Base-by-base conservation (phyloP, 2,797 vertebrate genomes). In the Acanthis flammea region DNA sequence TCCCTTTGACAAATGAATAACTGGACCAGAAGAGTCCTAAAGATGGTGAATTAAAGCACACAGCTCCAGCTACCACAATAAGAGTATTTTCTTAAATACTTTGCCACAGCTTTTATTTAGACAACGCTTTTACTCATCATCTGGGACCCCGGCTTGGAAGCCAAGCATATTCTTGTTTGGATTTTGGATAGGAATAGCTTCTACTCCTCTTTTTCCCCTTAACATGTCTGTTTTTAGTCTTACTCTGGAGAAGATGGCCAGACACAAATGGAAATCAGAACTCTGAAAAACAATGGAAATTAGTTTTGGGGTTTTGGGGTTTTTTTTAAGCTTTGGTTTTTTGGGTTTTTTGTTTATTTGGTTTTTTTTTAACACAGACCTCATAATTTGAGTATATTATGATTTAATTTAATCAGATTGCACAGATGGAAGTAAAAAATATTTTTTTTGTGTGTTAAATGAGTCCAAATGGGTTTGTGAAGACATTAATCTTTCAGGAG, bases 301-400 rank as follows among this genome's bases (percentile, higher is more conserved):
- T 0, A 67, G 2, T 31, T 89, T 48, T 5, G 1, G 1, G 7
- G 17, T 76, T 4, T 44, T n/a, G 6, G 3, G 12, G 1, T 5
- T 31, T 3, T 14, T 90, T 90, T 55, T 30, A 6, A 14, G 8
- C 22, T n/a, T 55, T 33, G 53, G 14, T 9, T 3, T 16, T 15
- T 44, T 89, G 50, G 48, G 13, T 25, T 35, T 50, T 33, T 55
- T 22, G 22, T 11, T 35, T 33, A 1, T 28, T 53, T 68, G 2
- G n/a, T n/a, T 48, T 23, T 45, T 12, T 22, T 41, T 65, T n/a
- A 39, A 39, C 11, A 28, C 27, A 63, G 11, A n/a, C 6, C 1
- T 35, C 18, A n/a, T 70, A 55, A 68, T 66, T 60, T 70, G 24
- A 81, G 14, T 35, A 71, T 25, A 28, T 79, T 58, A 60, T 48